Base-by-base conservation (phyloP, 92 coral and sea anemone genomes). In the Palythoa caribaeorum region DNA sequence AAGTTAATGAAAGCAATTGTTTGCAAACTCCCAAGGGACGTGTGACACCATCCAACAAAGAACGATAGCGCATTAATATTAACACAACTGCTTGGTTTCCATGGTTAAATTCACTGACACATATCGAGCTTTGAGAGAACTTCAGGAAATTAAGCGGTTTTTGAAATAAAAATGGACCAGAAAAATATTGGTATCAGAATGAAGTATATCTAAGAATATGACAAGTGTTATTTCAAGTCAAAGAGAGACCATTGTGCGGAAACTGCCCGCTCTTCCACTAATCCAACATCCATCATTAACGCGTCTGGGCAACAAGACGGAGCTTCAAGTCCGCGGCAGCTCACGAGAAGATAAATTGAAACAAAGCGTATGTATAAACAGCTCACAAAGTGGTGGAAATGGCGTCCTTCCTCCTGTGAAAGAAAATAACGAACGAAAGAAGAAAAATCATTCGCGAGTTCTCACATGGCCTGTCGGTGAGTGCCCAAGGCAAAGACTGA, bases 211-310 rank as follows among this genome's bases (percentile, higher is more conserved):
- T 44, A 63, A 44, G 59, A 81, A 66, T n/a, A 81, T 81, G 86
- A 65, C 73, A 19, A 81, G 60, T 39, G 76, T 66, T 65, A 66
- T 81, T 48, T 65, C 86, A 44, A 21, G 38, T 48, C 44, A 48
- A 13, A 81, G 75, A 11, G 86, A 63, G 75, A 81, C 15, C 13
- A 65, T 63, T 66, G 37, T 76, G 0, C 74, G 86, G 36, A 84
- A 80, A 79, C 85, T 92, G 6, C 93, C 88, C 8, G 71, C 92
- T 2, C 77, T 95, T 17, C 98, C 98, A 36, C 87, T 92, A 6
- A 95, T 95, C 17, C 93, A 95, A 39, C 96, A 95, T 86, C 96
- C 98, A 5, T 75, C 98, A 5, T 75, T 74, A 9, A 77, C 87
- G 77, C 92, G 94, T 59, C 76, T 80, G 37, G 87, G 87, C 85